Percentiles rank a stretch among this genome's conserved stretches.
Conservation (phyloP, 2,113 vertebrate species). For the Phylloscopus trochilus region DNA sequence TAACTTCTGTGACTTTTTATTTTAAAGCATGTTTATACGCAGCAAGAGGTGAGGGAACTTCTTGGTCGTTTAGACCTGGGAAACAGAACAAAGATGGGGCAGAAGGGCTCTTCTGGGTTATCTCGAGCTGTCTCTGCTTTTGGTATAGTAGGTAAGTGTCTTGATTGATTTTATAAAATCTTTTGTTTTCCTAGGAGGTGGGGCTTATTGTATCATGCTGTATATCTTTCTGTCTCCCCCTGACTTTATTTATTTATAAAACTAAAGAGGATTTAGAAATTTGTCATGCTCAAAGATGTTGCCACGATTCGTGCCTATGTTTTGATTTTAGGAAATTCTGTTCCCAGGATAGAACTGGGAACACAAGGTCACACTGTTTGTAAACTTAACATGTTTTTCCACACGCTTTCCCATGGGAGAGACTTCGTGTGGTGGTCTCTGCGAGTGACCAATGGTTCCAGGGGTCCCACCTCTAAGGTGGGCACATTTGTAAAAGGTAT, state of each 20-base stretch:
- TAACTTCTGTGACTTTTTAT: not conserved
- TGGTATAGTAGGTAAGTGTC: conserved; percentile 88
- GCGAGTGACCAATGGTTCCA: no score
- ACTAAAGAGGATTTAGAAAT: not conserved
- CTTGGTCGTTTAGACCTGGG: conserved; percentile 92
- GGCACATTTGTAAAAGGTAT: no score
- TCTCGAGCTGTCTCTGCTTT: conserved; percentile 88
- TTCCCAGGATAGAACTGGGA: no score
- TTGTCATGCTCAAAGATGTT: not conserved
- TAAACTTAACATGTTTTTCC: no score
- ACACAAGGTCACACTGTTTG: no score
- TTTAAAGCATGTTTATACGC: conserved; percentile 90
- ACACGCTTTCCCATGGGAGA: no score
- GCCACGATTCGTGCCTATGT: no score
- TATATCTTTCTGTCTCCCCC: not conserved
- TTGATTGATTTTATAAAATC: not conserved
- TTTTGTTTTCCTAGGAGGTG: not conserved
- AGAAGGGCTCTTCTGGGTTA: conserved; percentile 91
- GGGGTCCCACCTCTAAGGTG: no score
- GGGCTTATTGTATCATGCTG: conserved; percentile 31
- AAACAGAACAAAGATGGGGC: conserved; percentile 91
- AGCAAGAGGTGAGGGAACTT: conserved; percentile 91
- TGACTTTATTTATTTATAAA: not conserved
- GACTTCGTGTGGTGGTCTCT: no score
- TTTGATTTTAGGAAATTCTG: no score